Percentiles rank a stretch among this genome's conserved stretches.
These are phyloP conservation scores for Ophonus ardosiacus DNA, from an alignment of 2,888 invertebrate species.

Conservation along the genomic window DNA sequence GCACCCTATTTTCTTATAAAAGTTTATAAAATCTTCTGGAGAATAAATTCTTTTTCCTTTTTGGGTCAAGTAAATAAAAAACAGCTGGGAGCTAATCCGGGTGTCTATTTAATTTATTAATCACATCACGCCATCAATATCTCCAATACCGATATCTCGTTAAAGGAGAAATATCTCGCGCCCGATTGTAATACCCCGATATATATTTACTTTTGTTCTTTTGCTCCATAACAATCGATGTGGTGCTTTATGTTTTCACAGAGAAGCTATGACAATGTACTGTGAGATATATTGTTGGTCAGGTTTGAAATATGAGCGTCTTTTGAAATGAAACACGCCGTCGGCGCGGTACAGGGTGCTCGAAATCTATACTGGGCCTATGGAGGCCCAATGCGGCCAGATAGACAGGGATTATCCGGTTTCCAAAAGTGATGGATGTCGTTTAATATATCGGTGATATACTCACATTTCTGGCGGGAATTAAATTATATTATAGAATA, in stretches of 20 bases:
- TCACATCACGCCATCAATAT: conserved; percentile 30
- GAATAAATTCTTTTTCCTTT: not conserved
- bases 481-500: not conserved
- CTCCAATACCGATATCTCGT: conserved; percentile 35
- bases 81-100: not conserved
- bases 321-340: conserved; percentile 45
- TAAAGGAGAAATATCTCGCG: conserved; percentile 5
- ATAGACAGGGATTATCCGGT: conserved; percentile 11
- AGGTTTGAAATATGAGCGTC: conserved; percentile 59
- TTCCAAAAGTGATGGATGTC: conserved; percentile 3
- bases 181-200: conserved; percentile 23
- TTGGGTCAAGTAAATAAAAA: conserved; percentile 9
- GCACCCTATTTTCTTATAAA: not conserved
- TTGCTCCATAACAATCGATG: conserved; percentile 44
- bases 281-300: conserved; percentile 61
- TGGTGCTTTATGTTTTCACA: conserved; percentile 46
- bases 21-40: not conserved
- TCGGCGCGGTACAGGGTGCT: conserved; percentile 24
- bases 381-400: not conserved
- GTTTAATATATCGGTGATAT: not conserved
- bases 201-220: conserved; percentile 52
- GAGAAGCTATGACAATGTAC: conserved; percentile 54
- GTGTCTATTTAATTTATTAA: conserved; percentile 32
- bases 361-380: not conserved
- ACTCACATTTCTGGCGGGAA: not conserved